Evolutionary conservation across 35 echinoderm and acorn worm species (phyloP).

Genomic region (Diadema setosum): DNA sequence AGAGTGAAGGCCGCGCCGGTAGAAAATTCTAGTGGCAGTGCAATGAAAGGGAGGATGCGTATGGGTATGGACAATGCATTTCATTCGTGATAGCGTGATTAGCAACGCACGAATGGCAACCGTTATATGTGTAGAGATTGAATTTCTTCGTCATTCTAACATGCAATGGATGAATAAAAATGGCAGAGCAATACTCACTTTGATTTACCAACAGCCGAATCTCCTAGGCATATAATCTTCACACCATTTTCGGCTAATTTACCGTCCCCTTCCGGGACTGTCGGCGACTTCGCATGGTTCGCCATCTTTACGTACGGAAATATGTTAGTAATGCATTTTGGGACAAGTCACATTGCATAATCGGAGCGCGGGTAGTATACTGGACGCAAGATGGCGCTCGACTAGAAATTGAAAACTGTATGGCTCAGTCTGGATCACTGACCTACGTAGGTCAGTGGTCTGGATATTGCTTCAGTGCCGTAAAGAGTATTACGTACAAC

Average conservation of each 20-base stretch:
- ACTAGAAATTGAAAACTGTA: neutral
- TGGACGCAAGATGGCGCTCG: neutral
- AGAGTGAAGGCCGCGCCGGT: no score
- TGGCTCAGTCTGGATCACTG: no score
- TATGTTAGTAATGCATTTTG: constrained; percentile 39
- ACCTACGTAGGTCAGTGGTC: no score
- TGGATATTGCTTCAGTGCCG: no score
- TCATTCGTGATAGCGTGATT: neutral
- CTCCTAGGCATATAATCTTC: constrained; percentile 72
- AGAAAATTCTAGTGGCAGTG: no score
- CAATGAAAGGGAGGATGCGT: no score
- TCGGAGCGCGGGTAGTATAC: neutral
- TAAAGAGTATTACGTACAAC: no score
- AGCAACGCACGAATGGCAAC: neutral
- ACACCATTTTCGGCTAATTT: constrained; percentile 63
- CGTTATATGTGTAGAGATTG: neutral
- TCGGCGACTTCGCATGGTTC: constrained; percentile 17
- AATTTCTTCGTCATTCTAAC: neutral
- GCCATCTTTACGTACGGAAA: constrained; percentile 63
- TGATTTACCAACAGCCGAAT: constrained; percentile 78
- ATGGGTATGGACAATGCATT: no score
- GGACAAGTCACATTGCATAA: neutral
- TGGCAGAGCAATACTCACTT: constrained; percentile 49
- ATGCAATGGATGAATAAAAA: neutral
- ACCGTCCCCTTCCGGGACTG: constrained; percentile 40